Percentiles rank a stretch among this genome's conserved stretches.
Evolutionary conservation across 2,888 invertebrate species (phyloP).

Genomic region (Platypus cylindrus): DNA sequence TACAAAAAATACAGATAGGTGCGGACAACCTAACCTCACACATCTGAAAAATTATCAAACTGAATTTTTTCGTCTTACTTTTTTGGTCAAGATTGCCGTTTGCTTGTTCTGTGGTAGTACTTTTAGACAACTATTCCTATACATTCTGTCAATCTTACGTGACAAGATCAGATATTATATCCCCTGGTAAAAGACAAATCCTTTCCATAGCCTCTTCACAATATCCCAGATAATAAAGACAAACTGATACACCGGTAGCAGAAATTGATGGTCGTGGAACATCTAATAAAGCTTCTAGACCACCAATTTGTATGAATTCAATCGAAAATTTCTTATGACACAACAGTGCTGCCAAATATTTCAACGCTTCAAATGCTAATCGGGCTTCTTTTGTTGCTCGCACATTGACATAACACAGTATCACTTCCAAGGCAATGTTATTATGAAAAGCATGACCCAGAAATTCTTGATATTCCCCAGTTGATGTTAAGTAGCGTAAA

Average conservation of each 20-base stretch:
- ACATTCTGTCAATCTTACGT: conserved; percentile 46
- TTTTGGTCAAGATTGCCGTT: too few relatives aligned
- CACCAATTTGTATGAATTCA: conserved; percentile 84
- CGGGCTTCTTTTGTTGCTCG: conserved; percentile 80
- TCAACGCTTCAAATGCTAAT: conserved; percentile 90
- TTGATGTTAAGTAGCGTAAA: conserved; percentile 84
- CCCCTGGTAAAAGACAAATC: conserved; percentile 74
- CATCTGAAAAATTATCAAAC: too few relatives aligned
- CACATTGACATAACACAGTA: conserved; percentile 82
- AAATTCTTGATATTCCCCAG: conserved; percentile 98
- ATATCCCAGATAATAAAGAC: conserved; percentile 92
- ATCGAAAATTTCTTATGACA: conserved; percentile 98
- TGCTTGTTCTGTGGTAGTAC: too few relatives aligned
- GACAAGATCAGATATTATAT: conserved; percentile 64
- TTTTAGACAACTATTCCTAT: too few relatives aligned
- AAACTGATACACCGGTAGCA: conserved; percentile 91
- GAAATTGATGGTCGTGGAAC: conserved; percentile 90
- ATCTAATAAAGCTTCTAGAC: conserved; percentile 72
- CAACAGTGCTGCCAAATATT: conserved; percentile 84
- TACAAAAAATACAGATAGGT: conserved; percentile 1
- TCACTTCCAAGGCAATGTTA: conserved; percentile 78
- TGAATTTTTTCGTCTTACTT: too few relatives aligned
- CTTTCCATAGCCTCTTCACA: conserved; percentile 97
- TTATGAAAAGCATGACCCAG: conserved; percentile 80
- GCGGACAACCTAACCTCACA: too few relatives aligned